Evolutionary conservation across 1,140 invertebrate species (phyloP).

Genomic region (Schlechtendalia chinensis): DNA sequence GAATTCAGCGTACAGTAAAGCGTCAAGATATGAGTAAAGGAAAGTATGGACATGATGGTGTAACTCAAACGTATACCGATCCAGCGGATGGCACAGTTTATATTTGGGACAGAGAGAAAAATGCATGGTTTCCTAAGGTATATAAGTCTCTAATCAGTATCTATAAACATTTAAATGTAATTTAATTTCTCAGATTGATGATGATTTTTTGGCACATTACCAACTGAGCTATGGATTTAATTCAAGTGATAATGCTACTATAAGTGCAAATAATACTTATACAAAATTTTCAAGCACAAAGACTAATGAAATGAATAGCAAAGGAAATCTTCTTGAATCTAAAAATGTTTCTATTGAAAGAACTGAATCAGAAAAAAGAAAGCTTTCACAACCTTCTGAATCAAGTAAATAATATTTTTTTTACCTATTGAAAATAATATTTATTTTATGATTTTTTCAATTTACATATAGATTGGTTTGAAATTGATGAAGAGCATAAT

Average conservation of each 20-base stretch:
- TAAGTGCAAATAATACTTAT: constrained; percentile 54
- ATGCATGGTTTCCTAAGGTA: constrained; percentile 93
- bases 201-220: constrained; percentile 93
- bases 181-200: constrained; percentile 71
- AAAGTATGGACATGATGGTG: constrained; percentile 71
- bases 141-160: no score
- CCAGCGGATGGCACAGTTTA: constrained; percentile 80
- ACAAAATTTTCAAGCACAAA: constrained; percentile 20
- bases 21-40: constrained; percentile 57
- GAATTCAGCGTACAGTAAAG: constrained; percentile 54
- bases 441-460: neutral
- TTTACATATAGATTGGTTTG: constrained; percentile 77
- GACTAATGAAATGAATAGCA: neutral
- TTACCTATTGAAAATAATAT: neutral
- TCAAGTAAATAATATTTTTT: constrained; percentile 54
- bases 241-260: constrained; percentile 27
- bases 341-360: constrained; percentile 47
- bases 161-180: no score
- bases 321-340: constrained; percentile 19
- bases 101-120: constrained; percentile 87
- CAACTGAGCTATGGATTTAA: constrained; percentile 91
- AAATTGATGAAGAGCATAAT: constrained; percentile 86
- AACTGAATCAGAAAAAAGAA: constrained; percentile 56
- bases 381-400: constrained; percentile 59
- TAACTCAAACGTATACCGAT: constrained; percentile 80